Evolutionary conservation across 2,113 vertebrate genomes (phyloP).

Genomic region (Lutjanus erythropterus): DNA sequence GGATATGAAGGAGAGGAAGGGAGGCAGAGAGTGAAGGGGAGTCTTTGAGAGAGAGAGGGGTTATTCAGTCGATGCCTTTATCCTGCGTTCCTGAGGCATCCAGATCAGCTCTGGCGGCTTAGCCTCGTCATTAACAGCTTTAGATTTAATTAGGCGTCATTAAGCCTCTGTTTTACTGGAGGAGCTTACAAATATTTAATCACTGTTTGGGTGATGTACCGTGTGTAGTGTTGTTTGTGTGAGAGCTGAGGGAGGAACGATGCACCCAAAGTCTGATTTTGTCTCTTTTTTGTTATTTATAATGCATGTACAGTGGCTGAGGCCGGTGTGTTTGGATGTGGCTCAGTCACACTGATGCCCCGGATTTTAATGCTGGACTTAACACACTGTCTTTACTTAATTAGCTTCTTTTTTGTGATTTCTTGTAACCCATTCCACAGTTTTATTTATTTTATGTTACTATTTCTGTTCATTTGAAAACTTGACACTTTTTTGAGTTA

Average conservation of each 20-base stretch:
- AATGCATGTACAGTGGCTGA: not conserved
- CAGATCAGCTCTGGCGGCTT: conserved; percentile 69
- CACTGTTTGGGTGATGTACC: conserved; percentile 62
- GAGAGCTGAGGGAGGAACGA: conserved; percentile 2
- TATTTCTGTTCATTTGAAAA: not conserved
- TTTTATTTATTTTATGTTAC: not conserved
- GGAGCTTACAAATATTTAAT: conserved; percentile 77
- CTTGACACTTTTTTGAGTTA: too few relatives aligned
- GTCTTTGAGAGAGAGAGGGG: conserved; percentile 33
- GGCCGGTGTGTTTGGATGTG: not conserved
- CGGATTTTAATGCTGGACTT: not conserved
- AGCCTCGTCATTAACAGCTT: conserved; percentile 81
- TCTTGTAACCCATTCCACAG: not conserved
- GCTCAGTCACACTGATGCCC: not conserved
- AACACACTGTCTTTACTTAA: not conserved
- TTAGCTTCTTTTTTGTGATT: not conserved
- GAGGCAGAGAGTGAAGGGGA: conserved; percentile 25
- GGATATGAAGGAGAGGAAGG: not conserved
- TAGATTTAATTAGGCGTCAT: conserved; percentile 82
- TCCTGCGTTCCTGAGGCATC: conserved; percentile 61
- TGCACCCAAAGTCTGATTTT: not conserved
- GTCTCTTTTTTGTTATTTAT: not conserved
- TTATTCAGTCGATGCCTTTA: conserved; percentile 45
- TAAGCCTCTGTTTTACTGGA: conserved; percentile 75
- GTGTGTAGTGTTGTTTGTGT: conserved; percentile 23